Evolutionary conservation across 2,888 invertebrate genomes (phyloP), one percentile per base, ranked within the genome.

Genomic region (Parelbella ahira): DNA sequence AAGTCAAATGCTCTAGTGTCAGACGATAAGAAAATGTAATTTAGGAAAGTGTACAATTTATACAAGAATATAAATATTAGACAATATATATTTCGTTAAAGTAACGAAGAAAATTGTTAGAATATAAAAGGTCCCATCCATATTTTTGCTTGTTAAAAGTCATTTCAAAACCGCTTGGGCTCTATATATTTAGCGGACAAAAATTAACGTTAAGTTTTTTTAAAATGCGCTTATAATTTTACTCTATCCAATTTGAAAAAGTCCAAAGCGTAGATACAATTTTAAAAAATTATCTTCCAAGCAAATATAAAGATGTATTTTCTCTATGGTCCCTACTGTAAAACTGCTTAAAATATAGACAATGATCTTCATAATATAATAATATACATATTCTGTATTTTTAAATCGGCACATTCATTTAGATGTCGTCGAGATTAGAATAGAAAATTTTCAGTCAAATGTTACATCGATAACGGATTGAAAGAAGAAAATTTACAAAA

Each of bases 321-420:
- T 63, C 54, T 72, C 82, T 82, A 82, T 83, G 83, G 83, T 82
- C 82, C 83, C 83, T 81, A 82, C 75, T 68, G 67, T 73, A 65
- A 70, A 69, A 67, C 58, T 49, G 56, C 53, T 65, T 65, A 65
- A 65, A 61, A 67, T 63, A 68, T 68, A 57, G 56, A 64, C 58
- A 56, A 63, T 61, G n/a, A n/a, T n/a, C n/a, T n/a, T n/a, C n/a
- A n/a, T n/a, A n/a, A n/a, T n/a, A n/a, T n/a, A n/a, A n/a, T n/a
- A n/a, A n/a, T n/a, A n/a, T n/a, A n/a, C n/a, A n/a, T n/a, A n/a
- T n/a, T n/a, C n/a, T n/a, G n/a, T n/a, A n/a, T n/a, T n/a, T n/a
- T n/a, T n/a, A n/a, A n/a, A n/a, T n/a, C n/a, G n/a, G n/a, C n/a
- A n/a, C n/a, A n/a, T n/a, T n/a, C n/a, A n/a, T n/a, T n/a, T 63